Evolutionary conservation across 2,888 invertebrate genomes (phyloP).

Genomic region (Notodonta ziczac): DNA sequence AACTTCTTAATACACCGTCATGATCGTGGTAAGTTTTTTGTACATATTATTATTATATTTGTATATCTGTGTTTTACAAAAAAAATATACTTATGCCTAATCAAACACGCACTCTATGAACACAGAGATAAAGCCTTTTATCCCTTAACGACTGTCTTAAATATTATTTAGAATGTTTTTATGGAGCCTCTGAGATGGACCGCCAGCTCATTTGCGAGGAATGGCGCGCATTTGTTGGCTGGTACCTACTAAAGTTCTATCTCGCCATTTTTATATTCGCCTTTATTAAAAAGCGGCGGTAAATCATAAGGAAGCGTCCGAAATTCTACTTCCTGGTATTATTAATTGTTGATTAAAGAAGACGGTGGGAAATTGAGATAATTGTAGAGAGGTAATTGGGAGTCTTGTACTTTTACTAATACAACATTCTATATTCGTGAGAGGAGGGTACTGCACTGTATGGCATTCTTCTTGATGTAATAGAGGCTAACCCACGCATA

Average conservation of each 20-base stretch:
- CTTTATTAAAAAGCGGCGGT: conserved; percentile 15
- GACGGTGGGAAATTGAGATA: neutral
- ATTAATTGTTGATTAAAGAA: conserved; percentile 2
- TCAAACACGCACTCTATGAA: conserved; percentile 19
- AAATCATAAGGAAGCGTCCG: neutral
- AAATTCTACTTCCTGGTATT: neutral
- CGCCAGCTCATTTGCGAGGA: conserved; percentile 51
- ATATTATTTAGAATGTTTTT: conserved; percentile 59
- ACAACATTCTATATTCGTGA: neutral
- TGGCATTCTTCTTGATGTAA: no score
- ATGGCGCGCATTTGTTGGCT: conserved; percentile 53
- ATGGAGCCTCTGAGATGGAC: conserved; percentile 55
- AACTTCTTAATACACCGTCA: conserved; percentile 12
- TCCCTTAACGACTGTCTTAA: conserved; percentile 28
- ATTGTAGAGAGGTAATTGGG: no score
- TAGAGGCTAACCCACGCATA: no score
- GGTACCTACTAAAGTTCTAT: conserved; percentile 39
- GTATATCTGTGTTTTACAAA: no score
- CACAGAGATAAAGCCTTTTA: conserved; percentile 27
- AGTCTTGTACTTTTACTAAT: no score
- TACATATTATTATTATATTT: no score
- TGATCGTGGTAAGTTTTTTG: conserved; percentile 1
- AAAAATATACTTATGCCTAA: no score
- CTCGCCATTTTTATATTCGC: conserved; percentile 32
- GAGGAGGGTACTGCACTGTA: no score